Evolutionary conservation across 1,140 invertebrate species (phyloP).

Genomic region (Steinernema khuongi): DNA sequence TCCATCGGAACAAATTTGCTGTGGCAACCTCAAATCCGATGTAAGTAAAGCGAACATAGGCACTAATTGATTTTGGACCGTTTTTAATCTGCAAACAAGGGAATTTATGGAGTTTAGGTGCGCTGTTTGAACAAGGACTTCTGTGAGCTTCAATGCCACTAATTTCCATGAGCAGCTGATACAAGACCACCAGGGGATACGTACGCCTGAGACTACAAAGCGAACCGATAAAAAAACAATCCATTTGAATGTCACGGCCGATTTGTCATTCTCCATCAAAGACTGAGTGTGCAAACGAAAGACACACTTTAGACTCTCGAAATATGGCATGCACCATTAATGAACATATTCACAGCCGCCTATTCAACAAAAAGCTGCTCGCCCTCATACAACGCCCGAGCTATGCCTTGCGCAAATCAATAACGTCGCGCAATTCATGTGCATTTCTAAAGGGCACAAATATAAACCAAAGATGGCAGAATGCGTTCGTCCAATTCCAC

Average conservation of each 20-base stretch:
- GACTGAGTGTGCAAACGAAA: background rate
- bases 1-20: constrained; percentile 15
- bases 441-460: background rate
- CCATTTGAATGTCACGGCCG: background rate
- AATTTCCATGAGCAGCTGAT: too few relatives aligned
- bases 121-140: too few relatives aligned
- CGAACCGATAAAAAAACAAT: background rate
- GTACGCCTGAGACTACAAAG: too few relatives aligned
- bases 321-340: constrained; percentile 15
- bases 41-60: background rate
- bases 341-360: constrained; percentile 6
- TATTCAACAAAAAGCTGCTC: constrained; percentile 17
- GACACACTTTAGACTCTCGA: background rate
- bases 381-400: constrained; percentile 1
- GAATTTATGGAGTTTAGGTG: too few relatives aligned
- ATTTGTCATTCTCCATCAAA: background rate
- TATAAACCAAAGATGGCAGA: background rate
- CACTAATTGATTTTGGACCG: too few relatives aligned
- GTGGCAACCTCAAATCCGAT: constrained; percentile 12
- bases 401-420: background rate
- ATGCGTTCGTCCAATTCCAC: too few relatives aligned
- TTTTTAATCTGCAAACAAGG: too few relatives aligned
- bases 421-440: background rate
- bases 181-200: too few relatives aligned
- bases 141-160: too few relatives aligned